phyloP scores from a whole-genome alignment of 2,888 invertebrate species.

The Tenthredo livida region DNA sequence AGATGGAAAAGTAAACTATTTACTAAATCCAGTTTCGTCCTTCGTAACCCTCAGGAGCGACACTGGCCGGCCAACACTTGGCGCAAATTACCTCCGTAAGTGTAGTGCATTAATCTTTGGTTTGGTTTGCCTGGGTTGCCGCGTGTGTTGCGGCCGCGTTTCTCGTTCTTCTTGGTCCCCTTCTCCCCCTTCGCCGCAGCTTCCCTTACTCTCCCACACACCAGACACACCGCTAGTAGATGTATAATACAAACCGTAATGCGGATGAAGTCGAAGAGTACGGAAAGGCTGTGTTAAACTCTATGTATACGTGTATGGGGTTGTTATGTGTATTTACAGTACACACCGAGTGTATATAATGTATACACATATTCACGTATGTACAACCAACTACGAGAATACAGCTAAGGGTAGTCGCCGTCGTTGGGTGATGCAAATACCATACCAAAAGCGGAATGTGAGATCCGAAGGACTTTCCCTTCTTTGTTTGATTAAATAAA shows the following conservation, averaged over 20 bases:
- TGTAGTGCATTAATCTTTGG: constrained; percentile 78
- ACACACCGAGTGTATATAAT: background rate
- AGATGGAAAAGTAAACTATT: background rate
- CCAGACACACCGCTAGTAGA: constrained; percentile 30
- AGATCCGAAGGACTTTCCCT: constrained; percentile 66
- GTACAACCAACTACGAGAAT: background rate
- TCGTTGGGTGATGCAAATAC: constrained; percentile 72
- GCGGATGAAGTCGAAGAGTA: constrained; percentile 30
- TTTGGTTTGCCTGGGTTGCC: constrained; percentile 73
- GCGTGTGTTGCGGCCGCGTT: constrained; percentile 76
- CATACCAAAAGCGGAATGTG: constrained; percentile 71
- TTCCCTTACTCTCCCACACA: constrained; percentile 30
- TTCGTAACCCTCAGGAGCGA: constrained; percentile 21
- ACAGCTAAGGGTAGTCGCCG: constrained; percentile 40
- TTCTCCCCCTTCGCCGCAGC: constrained; percentile 20
- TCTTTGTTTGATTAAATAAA: constrained; percentile 74
- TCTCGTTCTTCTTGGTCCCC: constrained; percentile 64
- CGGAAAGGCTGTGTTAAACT: background rate
- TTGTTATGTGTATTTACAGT: too few species aligned
- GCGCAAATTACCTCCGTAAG: constrained; percentile 78
- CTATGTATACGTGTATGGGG: background rate
- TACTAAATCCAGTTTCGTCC: background rate
- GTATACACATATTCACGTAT: background rate
- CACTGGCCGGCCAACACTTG: constrained; percentile 73
- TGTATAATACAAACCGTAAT: constrained; percentile 30